Conservation (phyloP, 2,113 vertebrate genomes). For the Eleginops maclovinus region DNA sequence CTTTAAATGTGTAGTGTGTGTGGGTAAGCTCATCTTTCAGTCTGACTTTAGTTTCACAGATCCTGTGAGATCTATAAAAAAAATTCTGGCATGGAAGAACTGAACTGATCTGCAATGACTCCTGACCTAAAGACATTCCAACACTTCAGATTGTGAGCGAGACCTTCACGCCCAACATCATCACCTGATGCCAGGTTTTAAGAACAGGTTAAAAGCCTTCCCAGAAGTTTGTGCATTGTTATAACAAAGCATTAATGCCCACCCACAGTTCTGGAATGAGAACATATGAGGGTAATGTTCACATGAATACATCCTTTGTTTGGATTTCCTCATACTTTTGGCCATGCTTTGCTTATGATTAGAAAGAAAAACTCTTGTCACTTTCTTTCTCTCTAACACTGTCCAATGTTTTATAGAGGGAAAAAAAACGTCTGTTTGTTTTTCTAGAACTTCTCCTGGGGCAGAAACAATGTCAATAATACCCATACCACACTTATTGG, state of each 20-base stretch:
- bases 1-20: too few species aligned
- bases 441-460: neutral
- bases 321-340: neutral
- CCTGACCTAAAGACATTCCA: neutral
- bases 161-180: neutral
- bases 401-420: neutral
- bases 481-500: neutral
- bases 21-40: too few species aligned
- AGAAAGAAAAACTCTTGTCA: neutral
- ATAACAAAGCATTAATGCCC: neutral
- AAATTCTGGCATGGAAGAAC: neutral
- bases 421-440: neutral
- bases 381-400: neutral
- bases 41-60: neutral
- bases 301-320: neutral
- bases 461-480: neutral
- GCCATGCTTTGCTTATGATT: neutral
- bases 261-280: neutral
- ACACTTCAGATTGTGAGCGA: neutral
- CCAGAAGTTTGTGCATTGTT: neutral
- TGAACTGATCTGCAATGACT: neutral
- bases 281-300: neutral
- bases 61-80: neutral
- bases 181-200: neutral
- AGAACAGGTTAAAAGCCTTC: neutral